phyloP scores from a whole-genome alignment of 2,888 invertebrate genomes.

The Agrotis puta region DNA sequence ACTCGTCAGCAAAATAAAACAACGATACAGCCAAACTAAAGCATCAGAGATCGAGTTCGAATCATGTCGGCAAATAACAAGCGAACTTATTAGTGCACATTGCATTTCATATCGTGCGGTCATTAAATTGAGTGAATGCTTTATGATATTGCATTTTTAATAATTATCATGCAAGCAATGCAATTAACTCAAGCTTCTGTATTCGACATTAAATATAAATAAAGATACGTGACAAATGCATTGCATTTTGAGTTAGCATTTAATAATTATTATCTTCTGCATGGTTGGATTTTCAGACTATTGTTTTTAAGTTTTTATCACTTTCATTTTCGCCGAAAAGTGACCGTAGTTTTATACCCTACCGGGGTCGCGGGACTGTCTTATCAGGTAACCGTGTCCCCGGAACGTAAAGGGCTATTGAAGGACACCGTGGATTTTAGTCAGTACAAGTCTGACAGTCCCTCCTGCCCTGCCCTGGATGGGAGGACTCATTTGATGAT shows the following conservation, averaged over 20 bases:
- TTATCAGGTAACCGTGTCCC: too few species aligned
- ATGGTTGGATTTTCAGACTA: background rate
- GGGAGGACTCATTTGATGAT: too few species aligned
- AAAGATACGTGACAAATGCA: conserved; percentile 36
- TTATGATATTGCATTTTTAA: conserved; percentile 53
- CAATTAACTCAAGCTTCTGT: conserved; percentile 9
- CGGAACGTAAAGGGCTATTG: too few species aligned
- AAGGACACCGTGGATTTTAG: too few species aligned
- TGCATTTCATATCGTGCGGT: conserved; percentile 44
- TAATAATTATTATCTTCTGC: background rate
- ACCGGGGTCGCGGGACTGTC: too few species aligned
- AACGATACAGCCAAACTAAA: background rate
- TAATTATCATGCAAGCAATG: conserved; percentile 32
- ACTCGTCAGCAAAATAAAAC: background rate
- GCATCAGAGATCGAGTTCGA: background rate
- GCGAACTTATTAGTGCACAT: conserved; percentile 31
- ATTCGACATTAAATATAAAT: conserved; percentile 40
- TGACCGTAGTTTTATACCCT: background rate
- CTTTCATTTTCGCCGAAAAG: background rate
- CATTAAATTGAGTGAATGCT: conserved; percentile 34
- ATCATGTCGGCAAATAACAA: conserved; percentile 12
- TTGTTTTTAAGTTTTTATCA: background rate
- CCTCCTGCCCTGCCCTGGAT: too few species aligned
- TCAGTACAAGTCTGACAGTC: too few species aligned
- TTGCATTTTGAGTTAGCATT: conserved; percentile 16